Conservation (phyloP, 2,888 invertebrate genomes). For the Mimachlamys varia region DNA sequence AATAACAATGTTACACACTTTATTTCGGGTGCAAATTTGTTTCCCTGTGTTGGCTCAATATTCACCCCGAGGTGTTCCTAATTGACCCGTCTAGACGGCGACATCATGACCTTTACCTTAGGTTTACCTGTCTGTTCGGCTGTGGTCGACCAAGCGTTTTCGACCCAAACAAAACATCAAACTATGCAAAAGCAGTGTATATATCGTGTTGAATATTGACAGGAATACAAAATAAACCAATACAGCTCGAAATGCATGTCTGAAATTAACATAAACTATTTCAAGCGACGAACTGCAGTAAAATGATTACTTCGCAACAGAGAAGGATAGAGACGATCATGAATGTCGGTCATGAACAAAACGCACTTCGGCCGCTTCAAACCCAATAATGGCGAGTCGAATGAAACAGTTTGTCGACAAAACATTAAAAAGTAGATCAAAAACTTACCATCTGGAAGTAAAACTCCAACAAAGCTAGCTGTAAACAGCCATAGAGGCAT, state of each 20-base stretch:
- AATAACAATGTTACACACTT: neutral
- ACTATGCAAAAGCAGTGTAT: no score
- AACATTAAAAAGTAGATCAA: neutral
- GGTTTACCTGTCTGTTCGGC: slow-evolving; percentile 33
- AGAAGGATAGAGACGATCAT: neutral
- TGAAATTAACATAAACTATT: neutral
- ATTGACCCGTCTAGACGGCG: slow-evolving; percentile 52
- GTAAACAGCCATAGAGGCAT: slow-evolving; percentile 27
- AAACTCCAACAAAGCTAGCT: slow-evolving; percentile 23
- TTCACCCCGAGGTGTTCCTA: slow-evolving; percentile 48
- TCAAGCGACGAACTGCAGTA: neutral
- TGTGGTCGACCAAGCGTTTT: slow-evolving; percentile 28
- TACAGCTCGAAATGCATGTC: neutral
- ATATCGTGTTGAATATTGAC: neutral
- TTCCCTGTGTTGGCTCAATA: neutral
- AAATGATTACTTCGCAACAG: slow-evolving; percentile 11
- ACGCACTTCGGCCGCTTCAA: slow-evolving; percentile 15
- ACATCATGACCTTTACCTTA: slow-evolving; percentile 51
- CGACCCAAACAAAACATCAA: neutral
- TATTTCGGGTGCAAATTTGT: neutral
- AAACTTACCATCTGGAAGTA: slow-evolving; percentile 27
- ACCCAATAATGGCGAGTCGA: neutral
- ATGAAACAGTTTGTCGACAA: neutral
- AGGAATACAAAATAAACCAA: neutral
- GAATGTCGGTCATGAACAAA: slow-evolving; percentile 23